Percentiles rank a stretch among this genome's conserved stretches.
phyloP scores from a whole-genome alignment of 2,797 vertebrate species.

The Sylvilagus floridanus region DNA sequence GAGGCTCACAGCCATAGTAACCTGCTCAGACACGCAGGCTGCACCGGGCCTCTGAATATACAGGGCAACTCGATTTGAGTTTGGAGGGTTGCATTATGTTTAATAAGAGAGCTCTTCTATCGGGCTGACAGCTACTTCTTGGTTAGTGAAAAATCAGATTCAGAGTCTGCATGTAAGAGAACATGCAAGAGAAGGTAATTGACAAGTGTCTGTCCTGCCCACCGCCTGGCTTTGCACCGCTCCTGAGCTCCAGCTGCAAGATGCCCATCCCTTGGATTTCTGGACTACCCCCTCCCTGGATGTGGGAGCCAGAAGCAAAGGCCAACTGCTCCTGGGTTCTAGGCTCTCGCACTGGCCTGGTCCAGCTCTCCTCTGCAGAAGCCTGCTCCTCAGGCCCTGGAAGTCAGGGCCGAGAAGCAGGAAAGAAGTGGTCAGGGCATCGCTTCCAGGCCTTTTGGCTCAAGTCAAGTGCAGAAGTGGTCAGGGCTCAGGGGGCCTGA shows the following conservation, averaged over 20 bases:
- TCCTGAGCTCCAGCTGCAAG: background rate
- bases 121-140: conserved; percentile 12
- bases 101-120: conserved; percentile 4
- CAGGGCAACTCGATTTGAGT: background rate
- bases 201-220: background rate
- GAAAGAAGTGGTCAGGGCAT: background rate
- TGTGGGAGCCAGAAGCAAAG: conserved; percentile 27
- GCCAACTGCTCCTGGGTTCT: background rate
- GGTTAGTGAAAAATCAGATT: conserved; percentile 18
- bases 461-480: too few species aligned
- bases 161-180: background rate
- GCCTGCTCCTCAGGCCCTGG: background rate
- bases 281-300: background rate
- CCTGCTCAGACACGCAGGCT: background rate
- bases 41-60: background rate
- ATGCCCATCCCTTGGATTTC: background rate
- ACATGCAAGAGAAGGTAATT: too few species aligned
- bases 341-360: background rate
- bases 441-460: too few species aligned
- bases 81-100: background rate
- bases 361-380: background rate
- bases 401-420: background rate
- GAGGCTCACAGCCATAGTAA: background rate
- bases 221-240: background rate
- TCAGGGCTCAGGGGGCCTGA: background rate